Conservation (phyloP, 2,888 invertebrate genomes). For the Andrena marginata region DNA sequence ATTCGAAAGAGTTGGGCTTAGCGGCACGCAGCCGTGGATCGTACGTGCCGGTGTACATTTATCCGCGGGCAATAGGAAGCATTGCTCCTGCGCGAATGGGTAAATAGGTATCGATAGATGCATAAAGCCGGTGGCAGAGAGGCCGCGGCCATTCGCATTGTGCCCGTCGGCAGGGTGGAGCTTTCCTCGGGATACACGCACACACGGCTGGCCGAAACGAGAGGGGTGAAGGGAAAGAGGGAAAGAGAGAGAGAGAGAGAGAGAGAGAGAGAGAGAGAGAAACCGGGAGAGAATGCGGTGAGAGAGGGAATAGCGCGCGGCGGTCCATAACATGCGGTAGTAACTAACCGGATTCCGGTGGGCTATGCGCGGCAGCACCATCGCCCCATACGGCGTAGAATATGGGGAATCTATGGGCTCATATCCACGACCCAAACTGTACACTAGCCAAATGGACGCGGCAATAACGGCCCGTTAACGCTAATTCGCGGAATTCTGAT, state of each 20-base stretch:
- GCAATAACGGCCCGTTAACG: slow-evolving; percentile 85
- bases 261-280: slow-evolving; percentile 34
- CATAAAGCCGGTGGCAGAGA: slow-evolving; percentile 71
- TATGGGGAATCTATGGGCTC: slow-evolving; percentile 85
- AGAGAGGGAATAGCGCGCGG: slow-evolving; percentile 64
- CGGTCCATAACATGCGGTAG: slow-evolving; percentile 82
- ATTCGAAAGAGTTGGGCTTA: slow-evolving; percentile 55
- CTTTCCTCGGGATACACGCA: slow-evolving; percentile 68
- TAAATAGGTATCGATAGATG: slow-evolving; percentile 76
- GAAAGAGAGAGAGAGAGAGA: slow-evolving; percentile 9
- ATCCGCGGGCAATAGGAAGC: slow-evolving; percentile 69
- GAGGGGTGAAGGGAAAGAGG: slow-evolving; percentile 30
- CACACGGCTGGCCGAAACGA: slow-evolving; percentile 8
- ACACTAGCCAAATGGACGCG: slow-evolving; percentile 85
- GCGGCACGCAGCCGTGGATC: slow-evolving; percentile 40
- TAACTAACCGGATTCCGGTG: slow-evolving; percentile 85
- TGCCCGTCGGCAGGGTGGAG: slow-evolving; percentile 77
- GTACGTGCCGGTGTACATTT: slow-evolving; percentile 52
- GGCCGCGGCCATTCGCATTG: slow-evolving; percentile 76
- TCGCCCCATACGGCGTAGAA: slow-evolving; percentile 80
- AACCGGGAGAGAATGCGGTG: slow-evolving; percentile 26
- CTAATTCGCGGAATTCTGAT: slow-evolving; percentile 85
- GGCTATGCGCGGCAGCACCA: slow-evolving; percentile 79
- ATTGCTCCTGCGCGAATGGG: slow-evolving; percentile 72
- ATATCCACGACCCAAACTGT: slow-evolving; percentile 83